Evolutionary conservation across 2,113 vertebrate species (phyloP).

Genomic region (Empidonax traillii): DNA sequence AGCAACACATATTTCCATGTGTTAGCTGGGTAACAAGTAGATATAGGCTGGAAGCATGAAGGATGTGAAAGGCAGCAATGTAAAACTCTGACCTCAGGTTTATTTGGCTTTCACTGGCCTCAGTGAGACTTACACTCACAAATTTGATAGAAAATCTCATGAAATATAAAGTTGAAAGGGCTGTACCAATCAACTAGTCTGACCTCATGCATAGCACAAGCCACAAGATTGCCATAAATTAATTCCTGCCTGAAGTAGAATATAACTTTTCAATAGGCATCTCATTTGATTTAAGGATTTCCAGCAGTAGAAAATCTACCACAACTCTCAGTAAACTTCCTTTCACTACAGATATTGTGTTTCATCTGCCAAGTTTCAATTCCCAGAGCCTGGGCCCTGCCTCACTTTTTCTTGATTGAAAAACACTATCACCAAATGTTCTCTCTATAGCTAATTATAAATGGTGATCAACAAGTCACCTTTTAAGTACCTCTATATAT

Average conservation of each 20-base stretch:
- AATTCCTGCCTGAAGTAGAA: neutral
- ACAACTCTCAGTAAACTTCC: neutral
- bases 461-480: neutral
- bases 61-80: neutral
- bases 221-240: neutral
- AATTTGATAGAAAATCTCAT: neutral
- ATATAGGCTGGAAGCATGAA: neutral
- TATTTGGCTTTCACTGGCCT: neutral
- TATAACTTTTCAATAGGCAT: slow-evolving; percentile 24
- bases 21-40: neutral
- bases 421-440: neutral
- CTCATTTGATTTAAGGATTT: slow-evolving; percentile 48
- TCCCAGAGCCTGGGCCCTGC: neutral
- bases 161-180: neutral
- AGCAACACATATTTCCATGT: neutral
- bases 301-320: slow-evolving; percentile 15
- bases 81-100: neutral
- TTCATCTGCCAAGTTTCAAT: neutral
- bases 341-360: neutral
- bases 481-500: slow-evolving; percentile 39
- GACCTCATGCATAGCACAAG: neutral
- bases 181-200: neutral
- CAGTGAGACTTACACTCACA: neutral
- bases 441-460: neutral
- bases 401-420: neutral